Evolutionary conservation across 2,888 invertebrate genomes (phyloP), one percentile per base, ranked within the genome.

Genomic region (Kuschelorhynchus macadamiae): DNA sequence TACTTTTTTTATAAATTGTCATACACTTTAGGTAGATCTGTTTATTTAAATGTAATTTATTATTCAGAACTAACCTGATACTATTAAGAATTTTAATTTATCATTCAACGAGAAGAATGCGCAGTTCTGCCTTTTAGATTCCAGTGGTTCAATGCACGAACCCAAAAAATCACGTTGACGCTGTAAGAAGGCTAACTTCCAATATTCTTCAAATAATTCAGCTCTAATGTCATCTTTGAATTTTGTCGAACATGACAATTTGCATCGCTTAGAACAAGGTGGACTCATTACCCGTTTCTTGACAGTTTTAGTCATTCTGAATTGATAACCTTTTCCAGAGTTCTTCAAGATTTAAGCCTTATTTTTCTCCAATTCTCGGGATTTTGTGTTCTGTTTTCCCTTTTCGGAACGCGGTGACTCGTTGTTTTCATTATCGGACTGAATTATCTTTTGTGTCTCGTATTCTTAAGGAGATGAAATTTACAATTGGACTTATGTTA

Each of bases 141-240:
- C n/a, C 9, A 50, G 33, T 25, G 52, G 53, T 42, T 65, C 69
- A 9, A 65, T 33, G 18, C 65, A 69, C 9, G 65, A 65, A 18
- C 60, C 50, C 42, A 69, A 36, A 33, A 55, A 60, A 49, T 61
- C 65, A 12, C 65, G 65, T 55, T 69, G 69, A 9, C 69, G 39
- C 42, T 69, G 69, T 20, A 65, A 69, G 25, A 17, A 16, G 21
- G 32, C 65, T 21, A 66, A 47, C 7, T 55, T 39, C 61, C 69
- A 69, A 25, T 52, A 61, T 39, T 30, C 17, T 17, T 36, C 8
- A 41, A 61, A 60, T 11, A 60, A 14, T n/a, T 49, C 16, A 4
- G 7, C n/a, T 33, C 60, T 32, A 18, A 18, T 7, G 14, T 47
- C 36, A n/a, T 47, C 18, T 1, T 16, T 5, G 18, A 41, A 16